Evolutionary conservation across 2,797 vertebrate genomes (phyloP).

Genomic region (Chelidonichthys spinosus): DNA sequence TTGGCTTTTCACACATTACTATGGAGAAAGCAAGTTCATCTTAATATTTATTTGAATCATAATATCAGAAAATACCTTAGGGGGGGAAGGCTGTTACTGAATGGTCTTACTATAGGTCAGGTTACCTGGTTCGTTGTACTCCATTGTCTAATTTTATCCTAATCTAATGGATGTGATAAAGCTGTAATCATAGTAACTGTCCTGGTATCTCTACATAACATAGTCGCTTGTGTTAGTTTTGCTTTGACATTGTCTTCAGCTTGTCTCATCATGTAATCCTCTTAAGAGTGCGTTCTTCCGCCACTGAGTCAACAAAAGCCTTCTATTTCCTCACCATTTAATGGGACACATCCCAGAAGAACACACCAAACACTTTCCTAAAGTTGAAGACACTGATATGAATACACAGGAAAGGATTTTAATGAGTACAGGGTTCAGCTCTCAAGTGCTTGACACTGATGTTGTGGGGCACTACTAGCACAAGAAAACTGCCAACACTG

Average conservation of each 20-base stretch:
- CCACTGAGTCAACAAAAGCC: slow-evolving; percentile 44
- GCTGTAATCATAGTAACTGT: slow-evolving; percentile 20
- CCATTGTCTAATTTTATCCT: slow-evolving; percentile 47
- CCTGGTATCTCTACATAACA: slow-evolving; percentile 22
- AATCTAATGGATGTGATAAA: slow-evolving; percentile 35
- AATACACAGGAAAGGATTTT: slow-evolving; percentile 24
- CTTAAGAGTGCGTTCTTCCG: slow-evolving; percentile 51
- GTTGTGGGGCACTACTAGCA: neutral
- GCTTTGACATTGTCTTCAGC: slow-evolving; percentile 49
- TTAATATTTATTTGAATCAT: slow-evolving; percentile 19
- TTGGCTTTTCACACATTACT: slow-evolving; percentile 18
- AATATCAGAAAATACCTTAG: neutral
- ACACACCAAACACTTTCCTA: slow-evolving; percentile 8
- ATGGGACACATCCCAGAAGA: slow-evolving; percentile 46
- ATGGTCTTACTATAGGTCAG: neutral
- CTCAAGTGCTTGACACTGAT: slow-evolving; percentile 38
- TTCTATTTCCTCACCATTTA: slow-evolving; percentile 43
- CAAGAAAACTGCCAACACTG: slow-evolving; percentile 17
- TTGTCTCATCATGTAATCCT: slow-evolving; percentile 64
- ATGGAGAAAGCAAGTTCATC: slow-evolving; percentile 8
- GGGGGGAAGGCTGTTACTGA: neutral
- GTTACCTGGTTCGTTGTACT: neutral
- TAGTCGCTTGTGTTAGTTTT: slow-evolving; percentile 38
- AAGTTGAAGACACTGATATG: slow-evolving; percentile 30
- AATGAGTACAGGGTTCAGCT: slow-evolving; percentile 35